Percentiles rank a stretch among this genome's conserved stretches.
Evolutionary conservation across 2,113 vertebrate genomes (phyloP).

Genomic region (Manacus vitellinus): DNA sequence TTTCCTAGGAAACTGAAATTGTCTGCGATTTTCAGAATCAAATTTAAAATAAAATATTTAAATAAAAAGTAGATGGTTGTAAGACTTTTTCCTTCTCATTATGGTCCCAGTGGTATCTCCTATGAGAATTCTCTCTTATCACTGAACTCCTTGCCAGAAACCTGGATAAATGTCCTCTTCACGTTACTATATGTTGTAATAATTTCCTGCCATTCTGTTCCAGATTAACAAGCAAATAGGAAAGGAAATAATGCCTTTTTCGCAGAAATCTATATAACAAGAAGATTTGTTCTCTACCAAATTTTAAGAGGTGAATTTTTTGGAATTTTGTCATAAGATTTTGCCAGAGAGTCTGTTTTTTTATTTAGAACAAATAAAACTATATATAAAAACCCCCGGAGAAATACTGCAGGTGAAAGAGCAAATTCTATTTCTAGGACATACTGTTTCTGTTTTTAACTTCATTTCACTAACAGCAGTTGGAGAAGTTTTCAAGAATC

Average conservation of each 20-base stretch:
- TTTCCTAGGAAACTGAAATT: background rate
- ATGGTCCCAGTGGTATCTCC: background rate
- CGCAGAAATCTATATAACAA: background rate
- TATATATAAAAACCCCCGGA: background rate
- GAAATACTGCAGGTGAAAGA: background rate
- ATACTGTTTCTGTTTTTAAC: background rate
- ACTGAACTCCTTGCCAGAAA: background rate
- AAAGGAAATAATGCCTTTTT: background rate
- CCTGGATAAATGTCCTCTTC: background rate
- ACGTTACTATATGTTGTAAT: background rate
- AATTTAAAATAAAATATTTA: background rate
- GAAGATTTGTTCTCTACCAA: background rate
- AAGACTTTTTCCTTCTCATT: background rate
- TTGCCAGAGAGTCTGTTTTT: background rate
- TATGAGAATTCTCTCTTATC: background rate
- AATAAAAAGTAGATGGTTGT: background rate
- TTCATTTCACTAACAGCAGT: background rate
- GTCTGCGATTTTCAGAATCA: background rate
- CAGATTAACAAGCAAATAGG: background rate
- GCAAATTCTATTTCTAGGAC: background rate
- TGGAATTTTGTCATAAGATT: background rate
- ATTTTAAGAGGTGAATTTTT: background rate
- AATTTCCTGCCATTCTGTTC: background rate
- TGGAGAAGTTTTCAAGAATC: background rate
- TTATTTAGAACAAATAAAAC: background rate